Base-by-base conservation (phyloP, 2,113 vertebrate genomes). In the Pongo pygmaeus region DNA sequence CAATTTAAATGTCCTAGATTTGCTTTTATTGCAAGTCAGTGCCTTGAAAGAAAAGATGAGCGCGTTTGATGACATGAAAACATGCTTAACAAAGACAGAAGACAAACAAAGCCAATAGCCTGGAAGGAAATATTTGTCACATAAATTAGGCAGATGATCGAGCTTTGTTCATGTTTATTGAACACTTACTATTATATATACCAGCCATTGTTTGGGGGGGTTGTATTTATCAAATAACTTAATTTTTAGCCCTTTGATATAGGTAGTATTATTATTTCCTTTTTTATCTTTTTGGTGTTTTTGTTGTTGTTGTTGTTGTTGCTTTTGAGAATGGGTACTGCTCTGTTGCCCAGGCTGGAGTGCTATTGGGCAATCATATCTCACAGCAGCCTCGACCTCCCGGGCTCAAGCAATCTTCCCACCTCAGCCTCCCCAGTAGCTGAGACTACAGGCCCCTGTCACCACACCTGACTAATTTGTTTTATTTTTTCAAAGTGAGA, bases 1-100 rank as follows among this genome's bases (percentile, higher is more conserved):
- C 84, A 89, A 20, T 55, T 91, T 75, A 93, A 96, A 95, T 25
- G 32, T 72, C n/a, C 38, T 30, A 10, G 10, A 61, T 95, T 95
- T 81, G 27, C 35, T 94, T 77, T 92, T 61, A 61, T 46, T 91
- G 70, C 84, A 91, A 93, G 32, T 84, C 50, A 64, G n/a, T 50
- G 40, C 57, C 20, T 10, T 16, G 30, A 94, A 81, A 48, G 17
- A 46, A 48, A 70, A 91, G 69, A 81, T 14, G 6, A 67, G 30
- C 38, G 35, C n/a, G 38, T 59, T 23, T 25, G n/a, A 84, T 35
- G 78, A 64, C 22, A 17, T 27, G 43, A n/a, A 81, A 59, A 59
- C 10, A 17, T 0, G 0, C 35, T 48, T 27, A 64, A 70, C 35
- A 72, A 89, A 96, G 38, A 48, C 27, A 61, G 61, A 64, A 57